Evolutionary conservation across 2,113 vertebrate species (phyloP).

Genomic region (Gulo gulo): DNA sequence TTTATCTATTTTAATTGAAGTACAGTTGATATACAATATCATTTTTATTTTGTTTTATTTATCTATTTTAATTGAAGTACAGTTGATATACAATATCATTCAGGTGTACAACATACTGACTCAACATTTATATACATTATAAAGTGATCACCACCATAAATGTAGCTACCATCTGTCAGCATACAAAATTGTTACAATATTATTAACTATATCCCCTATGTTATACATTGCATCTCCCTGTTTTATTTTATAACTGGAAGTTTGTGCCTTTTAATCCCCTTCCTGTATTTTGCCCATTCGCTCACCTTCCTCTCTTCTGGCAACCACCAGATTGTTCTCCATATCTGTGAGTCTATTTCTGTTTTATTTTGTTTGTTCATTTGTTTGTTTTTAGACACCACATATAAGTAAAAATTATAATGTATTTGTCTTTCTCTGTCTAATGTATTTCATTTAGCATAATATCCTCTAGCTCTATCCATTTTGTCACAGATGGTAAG

Average conservation of each 20-base stretch:
- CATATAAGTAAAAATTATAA: neutral
- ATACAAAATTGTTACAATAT: neutral
- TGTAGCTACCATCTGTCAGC: neutral
- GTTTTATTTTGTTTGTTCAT: neutral
- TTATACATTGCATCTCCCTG: neutral
- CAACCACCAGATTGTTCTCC: neutral
- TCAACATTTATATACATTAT: neutral
- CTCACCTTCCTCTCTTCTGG: neutral
- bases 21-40: neutral
- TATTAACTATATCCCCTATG: neutral
- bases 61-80: neutral
- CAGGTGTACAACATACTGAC: neutral
- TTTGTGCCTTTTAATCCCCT: neutral
- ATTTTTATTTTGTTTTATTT: neutral
- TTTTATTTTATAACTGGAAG: neutral
- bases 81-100: neutral
- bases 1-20: neutral
- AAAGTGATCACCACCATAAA: neutral
- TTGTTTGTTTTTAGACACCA: neutral
- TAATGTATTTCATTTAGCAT: neutral
- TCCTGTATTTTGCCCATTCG: neutral
- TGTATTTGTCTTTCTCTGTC: neutral
- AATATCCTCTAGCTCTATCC: neutral
- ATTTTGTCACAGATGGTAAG: neutral
- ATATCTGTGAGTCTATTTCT: neutral